phyloP scores from a whole-genome alignment of 2,113 vertebrate species.

The Cephalopholis sonnerati region DNA sequence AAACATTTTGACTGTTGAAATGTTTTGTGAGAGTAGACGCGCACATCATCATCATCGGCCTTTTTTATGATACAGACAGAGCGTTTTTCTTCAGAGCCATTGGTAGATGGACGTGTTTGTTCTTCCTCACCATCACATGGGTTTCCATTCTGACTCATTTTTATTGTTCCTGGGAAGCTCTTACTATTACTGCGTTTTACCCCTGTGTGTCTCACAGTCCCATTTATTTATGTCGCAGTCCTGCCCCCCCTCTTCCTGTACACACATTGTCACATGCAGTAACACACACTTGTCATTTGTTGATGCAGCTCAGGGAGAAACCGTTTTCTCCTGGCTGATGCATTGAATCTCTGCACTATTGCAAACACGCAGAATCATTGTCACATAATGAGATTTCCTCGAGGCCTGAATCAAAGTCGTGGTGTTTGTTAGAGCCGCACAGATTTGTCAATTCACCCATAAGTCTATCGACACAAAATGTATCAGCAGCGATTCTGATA shows the following conservation, averaged over 20 bases:
- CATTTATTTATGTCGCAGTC: background rate
- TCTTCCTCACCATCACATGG: too few relatives aligned
- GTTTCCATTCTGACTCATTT: background rate
- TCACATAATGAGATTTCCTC: background rate
- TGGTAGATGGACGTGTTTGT: too few relatives aligned
- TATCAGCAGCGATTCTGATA: background rate
- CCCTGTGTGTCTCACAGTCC: background rate
- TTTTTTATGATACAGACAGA: too few relatives aligned
- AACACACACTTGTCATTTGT: background rate
- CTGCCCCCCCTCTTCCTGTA: background rate
- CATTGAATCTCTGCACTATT: background rate
- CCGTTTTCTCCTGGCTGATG: background rate
- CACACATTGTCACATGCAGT: background rate
- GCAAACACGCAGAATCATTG: background rate
- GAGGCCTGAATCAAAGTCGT: background rate
- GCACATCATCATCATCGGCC: too few relatives aligned
- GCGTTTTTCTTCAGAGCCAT: too few relatives aligned
- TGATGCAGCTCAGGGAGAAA: background rate
- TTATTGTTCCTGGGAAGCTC: background rate
- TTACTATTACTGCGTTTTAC: background rate
- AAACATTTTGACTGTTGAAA: too few relatives aligned
- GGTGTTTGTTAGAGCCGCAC: background rate
- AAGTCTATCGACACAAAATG: background rate
- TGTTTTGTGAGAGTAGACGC: too few relatives aligned
- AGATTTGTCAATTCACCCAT: background rate